A percentile compares a stretch with the other conserved stretches of the same genome.
Evolutionary conservation across 2,888 invertebrate species (phyloP).

Genomic region (Drosophila kokeensis): DNA sequence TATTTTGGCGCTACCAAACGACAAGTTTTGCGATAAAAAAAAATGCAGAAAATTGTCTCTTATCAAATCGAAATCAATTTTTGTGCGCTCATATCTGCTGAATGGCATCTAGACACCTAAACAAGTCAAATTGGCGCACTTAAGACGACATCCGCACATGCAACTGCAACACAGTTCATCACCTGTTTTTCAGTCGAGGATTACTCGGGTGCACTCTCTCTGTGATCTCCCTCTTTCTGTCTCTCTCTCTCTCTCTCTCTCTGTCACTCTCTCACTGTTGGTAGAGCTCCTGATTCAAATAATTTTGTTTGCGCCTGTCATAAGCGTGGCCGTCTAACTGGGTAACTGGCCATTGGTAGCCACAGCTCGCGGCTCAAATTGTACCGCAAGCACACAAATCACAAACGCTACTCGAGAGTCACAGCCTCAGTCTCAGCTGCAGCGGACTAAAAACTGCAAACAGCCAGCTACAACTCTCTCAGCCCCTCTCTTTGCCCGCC

Average conservation of each 20-base stretch:
- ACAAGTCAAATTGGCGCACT: conserved; percentile 72
- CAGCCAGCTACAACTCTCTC: conserved; percentile 5
- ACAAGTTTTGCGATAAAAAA: conserved; percentile 21
- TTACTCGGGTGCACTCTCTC: conserved; percentile 18
- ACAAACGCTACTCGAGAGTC: conserved; percentile 58
- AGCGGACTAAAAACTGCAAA: conserved; percentile 3
- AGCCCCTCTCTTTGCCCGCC: conserved; percentile 24
- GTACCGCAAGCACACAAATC: conserved; percentile 80
- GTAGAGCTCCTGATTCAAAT: conserved; percentile 61
- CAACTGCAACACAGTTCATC: conserved; percentile 64
- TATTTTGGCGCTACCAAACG: conserved; percentile 69
- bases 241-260: background rate
- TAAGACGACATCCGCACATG: conserved; percentile 64
- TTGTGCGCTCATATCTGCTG: conserved; percentile 50
- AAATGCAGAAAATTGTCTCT: conserved; percentile 44
- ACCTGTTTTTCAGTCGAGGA: conserved; percentile 46
- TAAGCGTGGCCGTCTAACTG: conserved; percentile 63
- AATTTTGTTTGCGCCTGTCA: conserved; percentile 84
- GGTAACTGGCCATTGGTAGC: conserved; percentile 75
- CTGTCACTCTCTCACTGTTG: background rate
- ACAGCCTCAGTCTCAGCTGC: conserved; percentile 20
- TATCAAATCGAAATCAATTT: conserved; percentile 77
- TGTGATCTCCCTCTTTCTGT: background rate
- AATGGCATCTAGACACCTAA: conserved; percentile 74
- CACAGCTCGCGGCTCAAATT: conserved; percentile 78